A percentile compares a stretch with the other conserved stretches of the same genome.
Conservation (phyloP, 1,140 invertebrate genomes). For the Venturia canescens region DNA sequence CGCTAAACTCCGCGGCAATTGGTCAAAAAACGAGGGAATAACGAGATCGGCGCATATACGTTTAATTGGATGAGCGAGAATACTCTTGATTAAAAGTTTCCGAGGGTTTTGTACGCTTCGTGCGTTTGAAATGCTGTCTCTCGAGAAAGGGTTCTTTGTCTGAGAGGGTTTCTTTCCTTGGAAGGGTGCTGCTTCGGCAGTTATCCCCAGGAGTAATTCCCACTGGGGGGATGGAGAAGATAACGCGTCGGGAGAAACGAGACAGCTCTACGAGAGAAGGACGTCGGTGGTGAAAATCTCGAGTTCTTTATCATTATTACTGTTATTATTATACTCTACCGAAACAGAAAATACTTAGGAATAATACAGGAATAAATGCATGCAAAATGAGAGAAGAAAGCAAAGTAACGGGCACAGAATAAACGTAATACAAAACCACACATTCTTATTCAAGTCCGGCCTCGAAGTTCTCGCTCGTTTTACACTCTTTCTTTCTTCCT, state of each 20-base stretch:
- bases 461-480: constrained; percentile 72
- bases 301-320: too few species aligned
- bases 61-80: constrained; percentile 18
- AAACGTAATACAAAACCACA: not conserved
- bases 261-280: constrained; percentile 5
- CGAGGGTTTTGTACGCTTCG: not conserved
- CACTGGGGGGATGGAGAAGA: constrained; percentile 14
- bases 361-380: not conserved
- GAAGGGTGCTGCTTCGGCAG: constrained; percentile 2
- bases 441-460: constrained; percentile 35
- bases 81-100: constrained; percentile 21
- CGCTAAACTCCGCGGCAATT: not conserved
- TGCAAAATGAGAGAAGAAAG: constrained; percentile 13
- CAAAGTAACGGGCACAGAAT: constrained; percentile 52
- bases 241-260: not conserved
- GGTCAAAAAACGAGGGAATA: not conserved
- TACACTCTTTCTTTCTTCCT: constrained; percentile 54
- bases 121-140: constrained; percentile 1
- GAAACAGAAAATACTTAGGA: too few species aligned
- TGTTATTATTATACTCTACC: too few species aligned
- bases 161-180: not conserved
- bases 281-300: too few species aligned
- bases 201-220: constrained; percentile 17
- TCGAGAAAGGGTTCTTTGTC: constrained; percentile 1
- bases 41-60: not conserved